Percentiles rank a stretch among this genome's conserved stretches.
phyloP scores from a whole-genome alignment of 1,140 invertebrate species.

The Lepeophtheirus salmonis region DNA sequence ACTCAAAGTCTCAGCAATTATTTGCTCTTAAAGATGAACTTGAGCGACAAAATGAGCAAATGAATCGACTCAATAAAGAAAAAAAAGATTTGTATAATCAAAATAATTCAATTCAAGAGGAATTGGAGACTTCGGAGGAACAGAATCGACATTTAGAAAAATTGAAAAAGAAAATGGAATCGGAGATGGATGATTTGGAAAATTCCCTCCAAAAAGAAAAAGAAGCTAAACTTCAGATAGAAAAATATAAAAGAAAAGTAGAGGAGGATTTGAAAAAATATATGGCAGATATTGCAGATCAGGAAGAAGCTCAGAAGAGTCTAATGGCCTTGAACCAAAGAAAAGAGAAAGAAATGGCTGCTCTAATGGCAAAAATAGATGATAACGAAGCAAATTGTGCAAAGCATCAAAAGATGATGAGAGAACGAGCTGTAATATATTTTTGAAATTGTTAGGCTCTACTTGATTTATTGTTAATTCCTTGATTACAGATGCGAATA shows the following conservation, averaged over 20 bases:
- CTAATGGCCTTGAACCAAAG: not conserved
- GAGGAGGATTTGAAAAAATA: not conserved
- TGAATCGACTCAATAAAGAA: not conserved
- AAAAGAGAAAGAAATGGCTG: not conserved
- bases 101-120: not conserved
- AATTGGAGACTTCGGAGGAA: not conserved
- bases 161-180: constrained; percentile 1
- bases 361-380: not conserved
- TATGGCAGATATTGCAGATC: not conserved
- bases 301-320: not conserved
- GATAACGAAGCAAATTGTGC: not conserved
- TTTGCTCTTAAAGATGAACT: not conserved
- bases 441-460: not conserved
- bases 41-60: not conserved
- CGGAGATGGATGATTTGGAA: constrained; percentile 4
- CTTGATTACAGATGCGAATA: not conserved
- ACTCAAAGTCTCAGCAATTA: not conserved
- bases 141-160: not conserved
- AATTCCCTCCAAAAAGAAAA: not conserved
- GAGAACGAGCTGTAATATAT: not conserved
- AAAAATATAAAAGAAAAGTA: not conserved
- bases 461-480: not conserved
- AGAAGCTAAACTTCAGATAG: not conserved
- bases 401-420: not conserved
- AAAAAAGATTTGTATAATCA: constrained; percentile 3